Percentiles rank a stretch among this genome's conserved stretches.
These are phyloP conservation scores for Parnassius orleans DNA, from an alignment of 2,888 invertebrate species.

Conservation along the genomic window DNA sequence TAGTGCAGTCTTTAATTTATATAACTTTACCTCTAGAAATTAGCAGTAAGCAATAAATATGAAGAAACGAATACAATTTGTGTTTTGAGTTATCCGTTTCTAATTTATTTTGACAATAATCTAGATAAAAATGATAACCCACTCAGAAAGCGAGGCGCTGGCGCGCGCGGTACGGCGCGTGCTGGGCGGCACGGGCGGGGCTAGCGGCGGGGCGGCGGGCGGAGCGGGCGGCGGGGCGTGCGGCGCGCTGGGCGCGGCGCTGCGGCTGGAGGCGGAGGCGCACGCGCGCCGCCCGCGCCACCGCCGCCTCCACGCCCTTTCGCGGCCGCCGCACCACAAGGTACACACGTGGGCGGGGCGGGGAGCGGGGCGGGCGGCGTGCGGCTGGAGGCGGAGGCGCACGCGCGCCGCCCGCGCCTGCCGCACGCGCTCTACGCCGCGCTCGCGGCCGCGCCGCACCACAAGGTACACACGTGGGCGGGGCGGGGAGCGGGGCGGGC, in stretches of 20 bases:
- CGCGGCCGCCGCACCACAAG: slow-evolving; percentile 64
- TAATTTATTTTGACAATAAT: too few species aligned
- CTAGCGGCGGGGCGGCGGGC: slow-evolving; percentile 31
- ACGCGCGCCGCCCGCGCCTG: too few species aligned
- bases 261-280: slow-evolving; percentile 39
- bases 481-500: slow-evolving; percentile 32
- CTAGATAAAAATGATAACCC: too few species aligned
- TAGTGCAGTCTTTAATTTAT: too few species aligned
- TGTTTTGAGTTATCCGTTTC: too few species aligned
- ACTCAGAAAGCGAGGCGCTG: slow-evolving; percentile 32
- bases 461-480: slow-evolving; percentile 30
- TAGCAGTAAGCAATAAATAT: too few species aligned
- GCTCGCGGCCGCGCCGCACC: slow-evolving; percentile 30
- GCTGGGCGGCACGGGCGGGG: slow-evolving; percentile 30
- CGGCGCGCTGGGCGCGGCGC: slow-evolving; percentile 33
- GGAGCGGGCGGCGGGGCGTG: slow-evolving; percentile 32
- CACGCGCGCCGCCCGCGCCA: slow-evolving; percentile 36
- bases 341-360: slow-evolving; percentile 23
- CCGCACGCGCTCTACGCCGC: slow-evolving; percentile 31
- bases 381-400: too few species aligned
- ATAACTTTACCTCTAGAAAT: too few species aligned
- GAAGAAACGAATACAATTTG: too few species aligned
- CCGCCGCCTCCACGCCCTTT: slow-evolving; percentile 69
- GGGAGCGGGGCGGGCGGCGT: too few species aligned
- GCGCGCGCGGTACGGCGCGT: slow-evolving; percentile 33